Conservation (phyloP, 2,113 vertebrate genomes). For the Shinisaurus crocodilurus region DNA sequence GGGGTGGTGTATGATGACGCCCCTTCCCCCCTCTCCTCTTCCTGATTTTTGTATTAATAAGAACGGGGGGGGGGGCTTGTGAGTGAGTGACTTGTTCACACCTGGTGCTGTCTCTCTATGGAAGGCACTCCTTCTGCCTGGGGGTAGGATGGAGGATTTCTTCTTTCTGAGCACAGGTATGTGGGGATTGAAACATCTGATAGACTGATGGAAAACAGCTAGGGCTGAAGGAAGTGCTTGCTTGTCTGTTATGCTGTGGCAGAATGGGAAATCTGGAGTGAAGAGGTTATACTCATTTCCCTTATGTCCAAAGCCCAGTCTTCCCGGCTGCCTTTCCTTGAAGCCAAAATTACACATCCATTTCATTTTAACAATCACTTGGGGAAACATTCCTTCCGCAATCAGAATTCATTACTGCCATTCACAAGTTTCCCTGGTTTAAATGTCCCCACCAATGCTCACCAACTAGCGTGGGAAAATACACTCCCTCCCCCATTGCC, state of each 20-base stretch:
- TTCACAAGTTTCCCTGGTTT: background rate
- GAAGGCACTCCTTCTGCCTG: constrained; percentile 18
- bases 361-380: background rate
- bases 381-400: background rate
- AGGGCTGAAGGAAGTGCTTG: background rate
- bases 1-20: background rate
- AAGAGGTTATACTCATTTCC: background rate
- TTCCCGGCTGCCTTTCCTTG: background rate
- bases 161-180: constrained; percentile 58
- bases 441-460: background rate
- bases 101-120: constrained; percentile 39
- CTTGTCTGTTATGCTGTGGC: background rate
- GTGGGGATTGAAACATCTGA: background rate
- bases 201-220: background rate
- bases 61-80: background rate
- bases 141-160: constrained; percentile 50
- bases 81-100: constrained; percentile 45
- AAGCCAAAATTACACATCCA: background rate
- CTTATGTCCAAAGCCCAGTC: rapidly evolving
- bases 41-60: background rate
- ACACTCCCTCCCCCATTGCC: background rate
- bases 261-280: background rate
- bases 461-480: background rate
- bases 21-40: background rate
- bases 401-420: background rate